These are phyloP conservation scores for Caenorhabditis auriculariae DNA, from an alignment of 2,888 invertebrate genomes.

Conservation along the genomic window DNA sequence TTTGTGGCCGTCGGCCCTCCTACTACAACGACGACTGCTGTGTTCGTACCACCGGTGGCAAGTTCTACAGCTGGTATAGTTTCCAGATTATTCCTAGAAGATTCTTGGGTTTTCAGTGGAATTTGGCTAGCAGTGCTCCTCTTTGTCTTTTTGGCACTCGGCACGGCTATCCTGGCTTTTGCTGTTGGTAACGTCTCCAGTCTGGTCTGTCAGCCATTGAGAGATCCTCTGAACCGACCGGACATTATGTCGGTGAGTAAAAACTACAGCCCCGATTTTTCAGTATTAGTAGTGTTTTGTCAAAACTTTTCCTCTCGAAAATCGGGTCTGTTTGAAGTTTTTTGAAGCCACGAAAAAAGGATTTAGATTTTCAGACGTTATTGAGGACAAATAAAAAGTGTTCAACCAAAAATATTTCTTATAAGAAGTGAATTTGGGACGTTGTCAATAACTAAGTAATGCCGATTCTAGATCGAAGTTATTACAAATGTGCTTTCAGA, in stretches of 20 bases:
- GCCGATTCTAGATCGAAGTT: too few species aligned
- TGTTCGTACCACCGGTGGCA: constrained; percentile 65
- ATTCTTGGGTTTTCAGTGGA: constrained; percentile 45
- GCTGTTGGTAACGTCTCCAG: constrained; percentile 51
- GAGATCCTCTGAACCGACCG: constrained; percentile 48
- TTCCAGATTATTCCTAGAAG: too few species aligned
- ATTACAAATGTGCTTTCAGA: too few species aligned
- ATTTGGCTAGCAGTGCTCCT: constrained; percentile 50
- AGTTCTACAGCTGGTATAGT: constrained; percentile 65
- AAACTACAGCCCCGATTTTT: too few species aligned
- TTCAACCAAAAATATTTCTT: too few species aligned
- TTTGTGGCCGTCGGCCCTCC: constrained; percentile 65
- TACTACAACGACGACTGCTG: constrained; percentile 66
- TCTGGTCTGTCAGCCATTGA: constrained; percentile 55
- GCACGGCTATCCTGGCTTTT: constrained; percentile 46
- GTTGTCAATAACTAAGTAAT: too few species aligned
- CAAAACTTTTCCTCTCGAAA: not conserved
- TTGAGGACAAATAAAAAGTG: not conserved
- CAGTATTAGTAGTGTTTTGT: not conserved
- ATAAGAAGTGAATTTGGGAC: too few species aligned
- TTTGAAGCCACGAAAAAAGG: too few species aligned
- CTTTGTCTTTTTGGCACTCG: constrained; percentile 44
- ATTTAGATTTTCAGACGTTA: too few species aligned
- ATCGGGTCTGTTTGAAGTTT: too few species aligned
- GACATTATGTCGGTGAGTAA: constrained; percentile 53